Evolutionary conservation across 2,888 invertebrate species (phyloP), one percentile per base, ranked within the genome.

Genomic region (Erebia palarica): DNA sequence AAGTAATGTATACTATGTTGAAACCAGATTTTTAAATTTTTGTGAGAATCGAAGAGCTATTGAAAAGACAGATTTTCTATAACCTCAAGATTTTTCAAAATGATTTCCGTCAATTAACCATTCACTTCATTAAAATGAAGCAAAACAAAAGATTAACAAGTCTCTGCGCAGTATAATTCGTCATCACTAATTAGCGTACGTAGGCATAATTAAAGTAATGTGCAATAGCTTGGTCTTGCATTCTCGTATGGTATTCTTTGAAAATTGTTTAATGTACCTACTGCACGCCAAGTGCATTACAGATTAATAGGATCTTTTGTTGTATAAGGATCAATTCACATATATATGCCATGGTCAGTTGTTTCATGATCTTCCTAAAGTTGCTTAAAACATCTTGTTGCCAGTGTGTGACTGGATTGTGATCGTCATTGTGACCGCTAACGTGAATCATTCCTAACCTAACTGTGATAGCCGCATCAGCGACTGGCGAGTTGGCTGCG

Each of bases 381-480:
- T 55, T 11, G 3, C 18, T 55, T 55, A 11, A n/a, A 36, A 61
- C 13, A 63, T 49, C 47, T 5, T 27, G 14, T 18, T 18, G 47
- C 44, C 61, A 44, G 18, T 16, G 11, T n/a, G n/a, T 47, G 61
- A 47, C 44, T 47, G 11, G 21, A 49, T 63, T 49, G 21, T 49
- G 63, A 47, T 21, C 47, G 47, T 63, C 60, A 58, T 51, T 42
- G 68, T 60, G 36, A 42, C 65, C 42, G 60, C 18, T 61, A 42
- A 14, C 49, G 64, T 58, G 64, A 65, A 65, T 68, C 69, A 73
- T 66, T 55, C 9, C 57, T 57, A 66, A 57, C 66, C 21, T 66
- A 57, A 66, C 66, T 75, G 73, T 73, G 78, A 77, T 79, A 78
- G 77, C 77, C 74, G 68, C 68, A 65, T 63, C 59, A 68, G 68